A percentile compares a stretch with the other conserved stretches of the same genome.
phyloP scores from a whole-genome alignment of 2,888 invertebrate genomes.

The Leptogaster cylindrica region DNA sequence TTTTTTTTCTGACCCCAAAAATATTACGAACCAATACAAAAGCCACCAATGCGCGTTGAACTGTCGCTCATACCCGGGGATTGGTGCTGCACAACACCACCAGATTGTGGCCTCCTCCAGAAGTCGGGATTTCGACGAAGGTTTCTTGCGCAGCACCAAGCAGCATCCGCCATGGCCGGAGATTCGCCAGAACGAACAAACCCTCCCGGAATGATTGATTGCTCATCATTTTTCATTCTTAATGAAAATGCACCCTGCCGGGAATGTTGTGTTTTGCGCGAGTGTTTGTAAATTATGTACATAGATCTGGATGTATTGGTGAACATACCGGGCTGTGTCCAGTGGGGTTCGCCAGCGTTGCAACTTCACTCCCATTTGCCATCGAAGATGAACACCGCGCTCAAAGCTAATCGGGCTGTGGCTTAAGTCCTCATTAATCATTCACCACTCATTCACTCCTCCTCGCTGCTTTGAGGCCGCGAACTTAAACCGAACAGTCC shows the following conservation, averaged over 20 bases:
- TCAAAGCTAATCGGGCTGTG: constrained; percentile 41
- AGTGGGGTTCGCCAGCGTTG: background rate
- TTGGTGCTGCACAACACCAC: no score
- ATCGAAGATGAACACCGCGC: constrained; percentile 22
- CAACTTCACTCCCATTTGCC: constrained; percentile 26
- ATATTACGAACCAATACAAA: no score
- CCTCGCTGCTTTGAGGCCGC: background rate
- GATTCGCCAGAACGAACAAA: constrained; percentile 48
- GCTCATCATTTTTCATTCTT: constrained; percentile 64
- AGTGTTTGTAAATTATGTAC: constrained; percentile 10
- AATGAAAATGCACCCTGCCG: constrained; percentile 64
- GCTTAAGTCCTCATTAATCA: constrained; percentile 44
- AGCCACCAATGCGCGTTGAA: no score
- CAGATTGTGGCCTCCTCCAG: no score
- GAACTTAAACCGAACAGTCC: constrained; percentile 21
- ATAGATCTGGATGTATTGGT: background rate
- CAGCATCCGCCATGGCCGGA: constrained; percentile 12
- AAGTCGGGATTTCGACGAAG: no score
- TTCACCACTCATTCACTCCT: constrained; percentile 41
- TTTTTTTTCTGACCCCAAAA: no score
- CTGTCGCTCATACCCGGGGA: no score
- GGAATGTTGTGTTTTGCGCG: background rate
- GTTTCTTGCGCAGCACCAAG: constrained; percentile 29
- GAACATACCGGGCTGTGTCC: background rate
- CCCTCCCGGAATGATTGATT: constrained; percentile 62